Evolutionary conservation across 2,797 vertebrate genomes (phyloP).

Genomic region (Micromesistius poutassou): DNA sequence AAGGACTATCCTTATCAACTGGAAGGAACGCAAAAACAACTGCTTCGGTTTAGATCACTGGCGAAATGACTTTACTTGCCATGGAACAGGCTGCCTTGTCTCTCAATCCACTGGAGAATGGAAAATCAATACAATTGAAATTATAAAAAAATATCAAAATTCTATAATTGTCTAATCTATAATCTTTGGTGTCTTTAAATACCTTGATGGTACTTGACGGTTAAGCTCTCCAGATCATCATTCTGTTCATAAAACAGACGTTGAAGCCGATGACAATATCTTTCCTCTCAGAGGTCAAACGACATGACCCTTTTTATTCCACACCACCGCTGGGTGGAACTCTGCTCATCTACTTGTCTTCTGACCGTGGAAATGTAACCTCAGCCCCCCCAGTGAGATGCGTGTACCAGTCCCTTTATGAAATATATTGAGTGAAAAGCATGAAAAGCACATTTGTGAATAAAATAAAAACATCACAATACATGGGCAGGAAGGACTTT

Average conservation of each 20-base stretch:
- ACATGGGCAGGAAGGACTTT: background rate
- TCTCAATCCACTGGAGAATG: no score
- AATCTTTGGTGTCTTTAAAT: background rate
- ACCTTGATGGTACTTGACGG: background rate
- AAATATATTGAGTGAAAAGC: background rate
- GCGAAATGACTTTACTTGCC: no score
- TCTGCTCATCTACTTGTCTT: background rate
- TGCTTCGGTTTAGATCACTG: no score
- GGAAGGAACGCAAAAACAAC: no score
- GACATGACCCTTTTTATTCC: background rate
- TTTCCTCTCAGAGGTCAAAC: background rate
- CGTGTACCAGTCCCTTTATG: background rate
- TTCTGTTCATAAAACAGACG: background rate
- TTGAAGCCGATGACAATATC: background rate
- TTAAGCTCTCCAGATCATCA: background rate
- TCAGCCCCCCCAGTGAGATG: background rate
- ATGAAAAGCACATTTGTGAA: background rate
- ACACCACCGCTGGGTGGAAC: background rate
- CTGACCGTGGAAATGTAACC: background rate
- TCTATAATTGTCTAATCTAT: background rate
- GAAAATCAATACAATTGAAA: no score
- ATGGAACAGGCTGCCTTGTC: no score
- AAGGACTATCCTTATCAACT: no score
- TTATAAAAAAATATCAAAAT: no score
- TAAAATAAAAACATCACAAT: background rate